Percentiles rank a stretch among this genome's conserved stretches.
Conservation (phyloP, 2,113 vertebrate species). For the Nerophis ophidion region DNA sequence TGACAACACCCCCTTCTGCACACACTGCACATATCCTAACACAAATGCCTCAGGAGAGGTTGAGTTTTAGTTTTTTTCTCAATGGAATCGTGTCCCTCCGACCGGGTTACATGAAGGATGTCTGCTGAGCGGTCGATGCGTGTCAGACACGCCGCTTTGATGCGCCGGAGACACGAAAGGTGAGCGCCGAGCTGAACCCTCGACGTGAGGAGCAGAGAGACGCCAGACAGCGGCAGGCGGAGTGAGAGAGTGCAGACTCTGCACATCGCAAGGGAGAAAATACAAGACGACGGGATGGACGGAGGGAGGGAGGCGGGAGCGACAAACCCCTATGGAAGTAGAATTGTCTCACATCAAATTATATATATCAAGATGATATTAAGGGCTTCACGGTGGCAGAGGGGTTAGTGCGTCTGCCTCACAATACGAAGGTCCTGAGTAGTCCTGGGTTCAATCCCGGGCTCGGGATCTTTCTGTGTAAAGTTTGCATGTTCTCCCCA, state of each 20-base stretch:
- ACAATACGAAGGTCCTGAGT: too few relatives aligned
- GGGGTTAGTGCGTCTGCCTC: too few relatives aligned
- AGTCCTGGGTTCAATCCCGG: too few relatives aligned
- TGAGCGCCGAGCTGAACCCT: slow-evolving; percentile 21
- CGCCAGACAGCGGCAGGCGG: slow-evolving; percentile 5
- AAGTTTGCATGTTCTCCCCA: too few relatives aligned
- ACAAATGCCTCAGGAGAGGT: slow-evolving; percentile 27
- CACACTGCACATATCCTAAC: slow-evolving; percentile 21
- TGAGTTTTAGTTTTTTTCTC: slow-evolving; percentile 9
- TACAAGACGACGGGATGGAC: slow-evolving; percentile 10
- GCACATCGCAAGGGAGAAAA: neutral
- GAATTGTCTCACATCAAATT: too few relatives aligned
- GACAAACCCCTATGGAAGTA: neutral
- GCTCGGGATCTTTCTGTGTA: too few relatives aligned
- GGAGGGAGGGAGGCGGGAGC: slow-evolving; percentile 17
- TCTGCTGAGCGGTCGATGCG: slow-evolving; percentile 18
- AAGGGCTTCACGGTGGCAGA: too few relatives aligned
- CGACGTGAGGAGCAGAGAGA: slow-evolving; percentile 5
- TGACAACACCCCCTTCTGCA: neutral
- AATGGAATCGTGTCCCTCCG: slow-evolving; percentile 26
- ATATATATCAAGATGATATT: too few relatives aligned
- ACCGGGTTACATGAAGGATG: slow-evolving; percentile 38
- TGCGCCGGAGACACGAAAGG: slow-evolving; percentile 29
- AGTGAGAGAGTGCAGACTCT: slow-evolving; percentile 38
- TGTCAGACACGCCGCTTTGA: slow-evolving; percentile 36